phyloP scores from a whole-genome alignment of 2,888 invertebrate genomes.

The Zele albiditarsus region DNA sequence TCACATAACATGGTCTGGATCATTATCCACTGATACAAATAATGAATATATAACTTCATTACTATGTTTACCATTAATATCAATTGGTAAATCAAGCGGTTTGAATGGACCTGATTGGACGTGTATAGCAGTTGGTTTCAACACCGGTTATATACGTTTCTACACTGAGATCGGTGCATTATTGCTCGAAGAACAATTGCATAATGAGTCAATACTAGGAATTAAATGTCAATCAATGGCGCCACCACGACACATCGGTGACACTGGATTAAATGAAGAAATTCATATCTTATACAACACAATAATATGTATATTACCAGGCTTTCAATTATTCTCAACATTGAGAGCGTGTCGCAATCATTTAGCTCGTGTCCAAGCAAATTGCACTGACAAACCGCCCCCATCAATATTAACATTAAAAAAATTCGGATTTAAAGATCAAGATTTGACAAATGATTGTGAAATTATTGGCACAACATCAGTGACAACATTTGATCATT shows the following conservation, averaged over 20 bases:
- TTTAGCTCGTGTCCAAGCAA: constrained; percentile 85
- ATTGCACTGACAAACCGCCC: constrained; percentile 75
- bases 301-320: constrained; percentile 84
- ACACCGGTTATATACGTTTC: constrained; percentile 88
- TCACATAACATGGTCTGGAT: constrained; percentile 76
- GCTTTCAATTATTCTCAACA: constrained; percentile 85
- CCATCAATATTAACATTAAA: constrained; percentile 82
- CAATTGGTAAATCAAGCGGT: constrained; percentile 74
- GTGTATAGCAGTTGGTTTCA: constrained; percentile 89
- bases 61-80: constrained; percentile 74
- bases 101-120: constrained; percentile 92
- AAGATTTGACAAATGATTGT: constrained; percentile 84
- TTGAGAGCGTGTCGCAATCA: constrained; percentile 86
- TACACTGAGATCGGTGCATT: constrained; percentile 91
- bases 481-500: constrained; percentile 89
- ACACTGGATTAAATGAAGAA: constrained; percentile 77
- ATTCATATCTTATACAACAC: constrained; percentile 83
- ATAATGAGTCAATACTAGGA: constrained; percentile 84
- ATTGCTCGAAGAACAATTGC: constrained; percentile 87
- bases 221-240: constrained; percentile 86
- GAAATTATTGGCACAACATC: constrained; percentile 83
- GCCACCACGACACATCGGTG: constrained; percentile 71
- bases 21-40: constrained; percentile 50
- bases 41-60: constrained; percentile 74
- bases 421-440: constrained; percentile 90